phyloP scores from a whole-genome alignment of 2,797 vertebrate species.

The Scarus forsteni region DNA sequence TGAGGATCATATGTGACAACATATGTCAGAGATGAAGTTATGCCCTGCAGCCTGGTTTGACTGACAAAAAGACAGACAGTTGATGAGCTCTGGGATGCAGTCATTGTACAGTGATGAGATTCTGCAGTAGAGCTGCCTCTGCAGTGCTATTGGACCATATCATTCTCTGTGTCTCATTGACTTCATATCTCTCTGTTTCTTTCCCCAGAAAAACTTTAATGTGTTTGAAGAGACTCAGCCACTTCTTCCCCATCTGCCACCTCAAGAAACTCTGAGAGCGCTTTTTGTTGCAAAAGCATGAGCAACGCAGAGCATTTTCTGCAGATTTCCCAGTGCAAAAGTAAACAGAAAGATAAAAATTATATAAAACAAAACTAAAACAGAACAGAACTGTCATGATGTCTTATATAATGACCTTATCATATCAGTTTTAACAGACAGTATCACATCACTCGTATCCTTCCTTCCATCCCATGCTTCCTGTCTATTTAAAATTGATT shows the following conservation, averaged over 20 bases:
- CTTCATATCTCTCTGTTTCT: slow-evolving; percentile 8
- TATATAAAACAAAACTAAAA: background rate
- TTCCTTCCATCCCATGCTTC: too few relatives aligned
- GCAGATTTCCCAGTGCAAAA: slow-evolving; percentile 6
- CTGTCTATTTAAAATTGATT: too few relatives aligned
- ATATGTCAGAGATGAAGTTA: slow-evolving; percentile 59
- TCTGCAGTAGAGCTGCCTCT: slow-evolving; percentile 10
- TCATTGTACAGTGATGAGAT: slow-evolving; percentile 10
- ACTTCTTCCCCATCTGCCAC: slow-evolving; percentile 38
- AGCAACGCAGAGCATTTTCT: background rate
- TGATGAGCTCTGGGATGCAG: slow-evolving; percentile 37
- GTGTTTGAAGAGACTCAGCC: slow-evolving; percentile 11
- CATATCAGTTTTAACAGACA: too few relatives aligned
- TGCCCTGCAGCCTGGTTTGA: slow-evolving; percentile 48
- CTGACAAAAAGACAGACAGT: slow-evolving; percentile 49
- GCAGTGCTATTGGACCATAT: background rate
- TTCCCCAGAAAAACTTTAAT: slow-evolving; percentile 12
- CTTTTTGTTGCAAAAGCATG: slow-evolving; percentile 6
- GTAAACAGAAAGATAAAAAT: background rate
- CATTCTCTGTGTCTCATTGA: background rate
- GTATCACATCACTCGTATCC: too few relatives aligned
- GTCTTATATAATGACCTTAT: too few relatives aligned
- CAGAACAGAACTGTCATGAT: too few relatives aligned
- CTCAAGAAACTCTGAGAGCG: slow-evolving; percentile 16
- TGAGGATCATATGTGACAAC: slow-evolving; percentile 66